Evolutionary conservation across 2,797 vertebrate genomes (phyloP), one percentile per base, ranked within the genome.

Genomic region (Enteromius afrohamiltoni): DNA sequence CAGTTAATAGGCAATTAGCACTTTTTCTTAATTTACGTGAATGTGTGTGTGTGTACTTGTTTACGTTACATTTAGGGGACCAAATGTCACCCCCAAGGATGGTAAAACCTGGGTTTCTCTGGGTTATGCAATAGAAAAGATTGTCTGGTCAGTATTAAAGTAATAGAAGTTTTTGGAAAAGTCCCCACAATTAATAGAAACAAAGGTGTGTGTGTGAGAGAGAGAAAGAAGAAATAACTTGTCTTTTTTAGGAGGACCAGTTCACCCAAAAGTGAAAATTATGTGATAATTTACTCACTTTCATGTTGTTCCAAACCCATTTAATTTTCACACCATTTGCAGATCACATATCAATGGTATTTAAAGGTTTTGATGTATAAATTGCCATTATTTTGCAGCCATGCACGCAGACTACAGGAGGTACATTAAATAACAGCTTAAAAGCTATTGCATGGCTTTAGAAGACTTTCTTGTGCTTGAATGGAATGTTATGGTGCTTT

Each of bases 391-490:
- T 21, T 42, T 16, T 64, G 6, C 42, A 62, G n/a, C 55, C 58
- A 60, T 58, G 21, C 71, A 76, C 5, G 34, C 19, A 5, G 47
- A 29, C 69, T 71, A 49, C 3, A 71, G 26, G 9, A 10, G 17
- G 31, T 31, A 51, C 45, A 31, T 19, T 21, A 49, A 29, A 51
- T 53, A 51, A 21, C 4, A 31, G 6, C 19, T n/a, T 3, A 40
- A 75, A 76, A 75, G 6, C 73, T n/a, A 23, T n/a, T 40, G 58
- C n/a, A 19, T 62, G 75, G 16, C 23, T 62, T 77, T 16, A 62
- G n/a, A 62, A 29, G 16, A 76, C 53, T 29, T 60, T 58, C 31
- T 75, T 37, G 13, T 37, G 53, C 21, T 75, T 4, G 6, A 10
- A 31, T 51, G 53, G 21, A 23, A 6, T 16, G 53, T 17, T 23